Percentiles rank a stretch among this genome's conserved stretches.
phyloP scores from a whole-genome alignment of 2,797 vertebrate species.

The Gymnoscopelus microlampas region DNA sequence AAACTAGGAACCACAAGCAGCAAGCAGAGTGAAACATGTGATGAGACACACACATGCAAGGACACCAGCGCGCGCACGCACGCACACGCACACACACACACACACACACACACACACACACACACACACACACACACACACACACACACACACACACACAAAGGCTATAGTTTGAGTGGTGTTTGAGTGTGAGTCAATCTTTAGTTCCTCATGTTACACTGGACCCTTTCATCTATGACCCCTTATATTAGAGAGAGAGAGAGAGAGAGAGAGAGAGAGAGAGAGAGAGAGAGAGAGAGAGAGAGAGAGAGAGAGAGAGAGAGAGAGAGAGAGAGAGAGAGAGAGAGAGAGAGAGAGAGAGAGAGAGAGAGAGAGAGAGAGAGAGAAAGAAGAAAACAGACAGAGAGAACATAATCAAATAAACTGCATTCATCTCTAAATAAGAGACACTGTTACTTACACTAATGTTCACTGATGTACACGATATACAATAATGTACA shows the following conservation, averaged over 20 bases:
- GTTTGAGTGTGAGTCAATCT: constrained; percentile 52
- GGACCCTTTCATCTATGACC: constrained; percentile 67
- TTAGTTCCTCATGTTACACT: constrained; percentile 66
- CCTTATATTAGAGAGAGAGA: constrained; percentile 24
- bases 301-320: not conserved
- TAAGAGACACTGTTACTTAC: no score
- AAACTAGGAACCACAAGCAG: not conserved
- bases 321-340: constrained; percentile 27
- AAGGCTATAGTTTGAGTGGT: constrained; percentile 18
- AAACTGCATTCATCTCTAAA: no score
- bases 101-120: constrained; percentile 1
- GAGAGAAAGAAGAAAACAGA: constrained; percentile 34
- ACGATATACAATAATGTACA: no score
- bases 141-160: not conserved
- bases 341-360: constrained; percentile 16
- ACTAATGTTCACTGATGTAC: no score
- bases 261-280: not conserved
- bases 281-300: not conserved
- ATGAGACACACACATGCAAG: not conserved
- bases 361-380: constrained; percentile 2
- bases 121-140: not conserved
- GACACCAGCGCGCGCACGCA: constrained; percentile 19
- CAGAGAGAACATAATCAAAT: no score
- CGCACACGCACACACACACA: constrained; percentile 9
- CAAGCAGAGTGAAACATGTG: no score